These are phyloP conservation scores for Polia nebulosa DNA, from an alignment of 2,888 invertebrate species.

Conservation along the genomic window DNA sequence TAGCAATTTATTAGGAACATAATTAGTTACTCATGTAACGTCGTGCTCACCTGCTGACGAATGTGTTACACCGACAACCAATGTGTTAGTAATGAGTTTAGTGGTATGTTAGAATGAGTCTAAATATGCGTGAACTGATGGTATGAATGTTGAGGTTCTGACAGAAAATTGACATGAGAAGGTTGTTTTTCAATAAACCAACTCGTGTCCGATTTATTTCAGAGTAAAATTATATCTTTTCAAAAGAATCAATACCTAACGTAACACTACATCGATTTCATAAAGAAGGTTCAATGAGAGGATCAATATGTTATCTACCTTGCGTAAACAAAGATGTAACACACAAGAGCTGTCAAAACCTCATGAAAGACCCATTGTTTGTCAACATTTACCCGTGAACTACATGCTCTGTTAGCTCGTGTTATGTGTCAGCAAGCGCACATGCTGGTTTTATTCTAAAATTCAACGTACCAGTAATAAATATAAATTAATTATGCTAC, in stretches of 20 bases:
- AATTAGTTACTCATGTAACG: slow-evolving; percentile 47
- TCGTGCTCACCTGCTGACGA: slow-evolving; percentile 54
- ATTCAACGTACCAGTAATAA: slow-evolving; percentile 81
- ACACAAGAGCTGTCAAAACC: slow-evolving; percentile 54
- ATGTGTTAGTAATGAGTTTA: slow-evolving; percentile 62
- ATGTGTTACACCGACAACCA: slow-evolving; percentile 60
- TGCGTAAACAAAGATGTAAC: background rate
- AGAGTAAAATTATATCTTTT: background rate
- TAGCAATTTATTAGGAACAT: slow-evolving; percentile 70
- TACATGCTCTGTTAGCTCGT: slow-evolving; percentile 69
- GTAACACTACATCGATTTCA: background rate
- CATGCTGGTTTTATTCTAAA: slow-evolving; percentile 75
- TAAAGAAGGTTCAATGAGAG: background rate
- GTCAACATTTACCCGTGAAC: slow-evolving; percentile 55
- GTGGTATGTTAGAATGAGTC: slow-evolving; percentile 56
- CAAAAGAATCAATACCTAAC: background rate
- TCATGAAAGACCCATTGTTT: slow-evolving; percentile 46
- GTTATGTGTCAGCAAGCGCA: slow-evolving; percentile 66
- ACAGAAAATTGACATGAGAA: slow-evolving; percentile 36
- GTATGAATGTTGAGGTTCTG: slow-evolving; percentile 47
- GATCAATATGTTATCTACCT: no score
- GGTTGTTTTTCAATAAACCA: background rate
- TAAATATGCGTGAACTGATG: slow-evolving; percentile 54
- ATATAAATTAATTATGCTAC: slow-evolving; percentile 77
- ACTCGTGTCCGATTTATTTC: background rate